Conservation (phyloP, 2,113 vertebrate species). For the Zingel zingel region DNA sequence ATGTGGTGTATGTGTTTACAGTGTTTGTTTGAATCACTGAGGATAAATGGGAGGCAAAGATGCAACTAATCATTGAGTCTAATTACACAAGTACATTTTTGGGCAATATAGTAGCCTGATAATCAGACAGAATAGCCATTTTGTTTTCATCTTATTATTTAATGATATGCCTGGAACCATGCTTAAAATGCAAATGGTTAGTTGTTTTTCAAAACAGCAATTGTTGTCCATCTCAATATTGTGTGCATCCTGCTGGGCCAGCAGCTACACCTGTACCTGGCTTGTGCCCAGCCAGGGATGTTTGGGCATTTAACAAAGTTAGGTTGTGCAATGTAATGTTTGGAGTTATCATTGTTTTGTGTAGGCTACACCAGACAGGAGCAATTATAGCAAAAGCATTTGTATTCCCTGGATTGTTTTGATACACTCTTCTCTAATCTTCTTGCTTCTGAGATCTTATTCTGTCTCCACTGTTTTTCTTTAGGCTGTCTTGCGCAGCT, state of each 20-base stretch:
- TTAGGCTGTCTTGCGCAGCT: constrained; percentile 10
- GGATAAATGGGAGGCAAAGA: neutral
- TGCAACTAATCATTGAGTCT: neutral
- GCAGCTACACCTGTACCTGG: neutral
- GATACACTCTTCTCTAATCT: neutral
- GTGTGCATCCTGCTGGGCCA: neutral
- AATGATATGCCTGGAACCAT: neutral
- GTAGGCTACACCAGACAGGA: neutral
- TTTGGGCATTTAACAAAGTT: neutral
- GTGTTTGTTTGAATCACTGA: constrained; percentile 16
- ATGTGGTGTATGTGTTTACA: neutral
- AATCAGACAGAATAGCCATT: neutral
- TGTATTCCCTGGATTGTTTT: neutral
- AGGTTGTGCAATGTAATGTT: neutral
- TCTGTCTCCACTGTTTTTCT: constrained; percentile 12
- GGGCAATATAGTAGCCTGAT: neutral
- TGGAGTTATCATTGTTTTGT: neutral
- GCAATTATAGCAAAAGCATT: neutral
- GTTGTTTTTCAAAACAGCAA: neutral
- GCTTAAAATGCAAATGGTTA: neutral
- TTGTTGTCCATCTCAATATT: neutral
- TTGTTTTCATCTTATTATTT: neutral
- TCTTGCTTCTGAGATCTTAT: neutral
- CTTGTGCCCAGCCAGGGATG: neutral
- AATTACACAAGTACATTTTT: neutral